Evolutionary conservation across 2,797 vertebrate genomes (phyloP).

Genomic region (Masticophis lateralis): DNA sequence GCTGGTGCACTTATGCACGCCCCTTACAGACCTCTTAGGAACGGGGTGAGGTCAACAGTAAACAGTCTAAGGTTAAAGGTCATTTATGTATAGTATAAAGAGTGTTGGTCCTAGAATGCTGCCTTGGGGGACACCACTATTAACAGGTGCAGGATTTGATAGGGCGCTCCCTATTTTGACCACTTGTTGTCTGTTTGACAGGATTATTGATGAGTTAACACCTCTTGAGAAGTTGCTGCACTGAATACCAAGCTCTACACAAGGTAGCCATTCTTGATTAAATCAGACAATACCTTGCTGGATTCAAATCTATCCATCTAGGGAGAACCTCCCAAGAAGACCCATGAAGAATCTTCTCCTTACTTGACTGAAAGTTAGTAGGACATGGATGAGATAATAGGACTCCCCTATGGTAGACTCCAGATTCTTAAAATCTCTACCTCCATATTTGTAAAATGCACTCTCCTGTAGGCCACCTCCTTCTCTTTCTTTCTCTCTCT

Average conservation of each 20-base stretch:
- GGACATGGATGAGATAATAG: not conserved
- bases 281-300: not conserved
- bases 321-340: not conserved
- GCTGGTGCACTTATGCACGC: too few species aligned
- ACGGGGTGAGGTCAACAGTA: too few species aligned
- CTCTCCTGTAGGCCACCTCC: not conserved
- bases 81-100: too few species aligned
- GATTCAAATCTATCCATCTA: not conserved
- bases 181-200: too few species aligned
- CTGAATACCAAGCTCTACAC: not conserved
- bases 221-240: not conserved
- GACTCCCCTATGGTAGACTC: not conserved
- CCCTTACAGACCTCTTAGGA: too few species aligned
- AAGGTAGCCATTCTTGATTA: not conserved
- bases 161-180: too few species aligned
- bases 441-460: not conserved
- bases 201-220: not conserved
- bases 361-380: not conserved
- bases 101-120: too few species aligned
- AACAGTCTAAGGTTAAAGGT: too few species aligned
- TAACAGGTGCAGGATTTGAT: too few species aligned
- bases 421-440: not conserved
- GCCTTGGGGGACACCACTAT: too few species aligned
- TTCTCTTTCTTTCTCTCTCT: too few species aligned
- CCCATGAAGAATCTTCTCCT: not conserved